Evolutionary conservation across 2,113 vertebrate genomes (phyloP).

Genomic region (Panthera uncia): DNA sequence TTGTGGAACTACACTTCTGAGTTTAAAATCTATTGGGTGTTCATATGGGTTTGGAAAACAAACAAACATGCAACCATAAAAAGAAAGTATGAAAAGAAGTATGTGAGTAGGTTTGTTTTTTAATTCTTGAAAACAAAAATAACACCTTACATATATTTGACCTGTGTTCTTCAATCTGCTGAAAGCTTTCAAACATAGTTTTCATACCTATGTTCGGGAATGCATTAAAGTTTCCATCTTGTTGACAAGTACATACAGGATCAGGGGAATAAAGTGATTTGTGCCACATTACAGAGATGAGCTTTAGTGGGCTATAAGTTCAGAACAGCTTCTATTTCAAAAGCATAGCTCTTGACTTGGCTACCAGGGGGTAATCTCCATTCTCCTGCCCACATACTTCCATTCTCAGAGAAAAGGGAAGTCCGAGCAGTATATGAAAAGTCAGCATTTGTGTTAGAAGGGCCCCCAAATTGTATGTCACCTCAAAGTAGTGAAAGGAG

Average conservation of each 20-base stretch:
- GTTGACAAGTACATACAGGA: not conserved
- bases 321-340: not conserved
- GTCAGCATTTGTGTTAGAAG: not conserved
- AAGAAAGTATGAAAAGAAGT: not conserved
- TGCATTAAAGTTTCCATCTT: not conserved
- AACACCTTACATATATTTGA: not conserved
- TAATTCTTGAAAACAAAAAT: not conserved
- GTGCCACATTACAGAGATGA: not conserved
- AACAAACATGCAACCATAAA: not conserved
- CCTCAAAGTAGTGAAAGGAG: not conserved
- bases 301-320: not conserved
- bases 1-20: not conserved
- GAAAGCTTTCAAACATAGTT: not conserved
- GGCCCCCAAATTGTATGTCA: not conserved
- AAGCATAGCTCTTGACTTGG: not conserved
- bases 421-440: not conserved
- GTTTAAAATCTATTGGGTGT: not conserved
- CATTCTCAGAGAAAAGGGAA: not conserved
- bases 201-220: not conserved
- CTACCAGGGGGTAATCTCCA: not conserved
- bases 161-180: not conserved
- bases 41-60: not conserved
- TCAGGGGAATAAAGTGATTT: not conserved
- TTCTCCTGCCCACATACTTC: not conserved
- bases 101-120: not conserved